Evolutionary conservation across 2,113 vertebrate species (phyloP), one percentile per base, ranked within the genome.

Genomic region (Misgurnus anguillicaudatus): DNA sequence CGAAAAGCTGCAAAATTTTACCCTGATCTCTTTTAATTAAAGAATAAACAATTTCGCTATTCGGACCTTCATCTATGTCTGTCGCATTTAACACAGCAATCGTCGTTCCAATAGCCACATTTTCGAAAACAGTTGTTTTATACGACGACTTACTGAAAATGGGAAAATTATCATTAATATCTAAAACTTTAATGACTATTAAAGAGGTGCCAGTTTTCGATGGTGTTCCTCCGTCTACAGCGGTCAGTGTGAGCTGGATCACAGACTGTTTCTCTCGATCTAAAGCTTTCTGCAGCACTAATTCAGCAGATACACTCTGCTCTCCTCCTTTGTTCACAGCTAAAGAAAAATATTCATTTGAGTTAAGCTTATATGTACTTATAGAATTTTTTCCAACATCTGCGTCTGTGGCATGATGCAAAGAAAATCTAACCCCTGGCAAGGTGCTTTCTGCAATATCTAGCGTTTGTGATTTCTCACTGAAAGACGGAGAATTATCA

Each of bases 111-210:
- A 79, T 0, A 0, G 80, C 84, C 0, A 88, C 80, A 21, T 93
- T 94, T 89, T 96, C 94, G 0, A 0, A 17, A 17, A 95, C 80
- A 53, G 82, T 85, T 13, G 91, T 83, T 55, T 92, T 89, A 53
- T 94, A 91, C 58, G 95, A 86, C 0, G 71, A 67, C 58, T 88
- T 84, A 2, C 86, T 88, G 70, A 96, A 96, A 0, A 85, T 65
- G 0, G 95, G 95, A 5, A 91, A 80, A 17, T 96, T 94, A 51
- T 96, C 95, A 64, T 96, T 96, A 31, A 0, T 87, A 6, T 96
- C 95, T 77, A 93, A 87, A 41, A 96, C 87, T 67, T 84, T 83
- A 45, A 96, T 68, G 24, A 89, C 66, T 24, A 94, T 70, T 61
- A 88, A 82, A n/a, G 91, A 91, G 38, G 91, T 90, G 4, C 91